Conservation (phyloP, 1,140 invertebrate species). For the Solenopsis invicta region DNA sequence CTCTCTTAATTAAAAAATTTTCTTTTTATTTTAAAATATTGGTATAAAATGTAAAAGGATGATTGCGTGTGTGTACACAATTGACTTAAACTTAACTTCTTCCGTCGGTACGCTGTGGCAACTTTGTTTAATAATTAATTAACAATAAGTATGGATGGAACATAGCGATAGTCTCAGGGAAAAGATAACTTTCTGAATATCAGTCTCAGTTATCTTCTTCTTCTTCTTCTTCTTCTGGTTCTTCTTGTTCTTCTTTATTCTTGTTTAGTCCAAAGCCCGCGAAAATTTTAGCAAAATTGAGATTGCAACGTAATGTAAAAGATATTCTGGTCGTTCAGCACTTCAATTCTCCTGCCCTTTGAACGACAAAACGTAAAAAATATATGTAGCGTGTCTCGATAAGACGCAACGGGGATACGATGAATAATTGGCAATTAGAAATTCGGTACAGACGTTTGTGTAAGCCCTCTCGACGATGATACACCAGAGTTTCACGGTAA, state of each 20-base stretch:
- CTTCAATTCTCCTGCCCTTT: neutral
- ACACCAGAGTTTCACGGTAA: constrained; percentile 26
- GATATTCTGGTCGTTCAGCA: neutral
- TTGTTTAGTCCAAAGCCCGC: neutral
- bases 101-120: constrained; percentile 6
- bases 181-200: constrained; percentile 76
- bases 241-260: constrained; percentile 10
- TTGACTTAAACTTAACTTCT: constrained; percentile 70
- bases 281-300: constrained; percentile 64
- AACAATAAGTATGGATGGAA: constrained; percentile 79
- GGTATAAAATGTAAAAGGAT: constrained; percentile 75
- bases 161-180: constrained; percentile 75
- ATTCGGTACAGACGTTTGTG: constrained; percentile 19
- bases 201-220: constrained; percentile 71
- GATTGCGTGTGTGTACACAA: neutral
- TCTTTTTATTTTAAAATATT: constrained; percentile 57
- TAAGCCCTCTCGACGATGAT: neutral
- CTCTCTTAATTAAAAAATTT: constrained; percentile 49
- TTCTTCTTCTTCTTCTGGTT: constrained; percentile 27
- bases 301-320: constrained; percentile 28
- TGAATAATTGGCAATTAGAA: constrained; percentile 39
- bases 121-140: constrained; percentile 70
- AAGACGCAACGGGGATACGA: neutral
- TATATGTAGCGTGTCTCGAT: neutral
- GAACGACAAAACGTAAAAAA: neutral